Evolutionary conservation across 2,888 invertebrate genomes (phyloP), one percentile per base, ranked within the genome.

Genomic region (Platycnemis pennipes): DNA sequence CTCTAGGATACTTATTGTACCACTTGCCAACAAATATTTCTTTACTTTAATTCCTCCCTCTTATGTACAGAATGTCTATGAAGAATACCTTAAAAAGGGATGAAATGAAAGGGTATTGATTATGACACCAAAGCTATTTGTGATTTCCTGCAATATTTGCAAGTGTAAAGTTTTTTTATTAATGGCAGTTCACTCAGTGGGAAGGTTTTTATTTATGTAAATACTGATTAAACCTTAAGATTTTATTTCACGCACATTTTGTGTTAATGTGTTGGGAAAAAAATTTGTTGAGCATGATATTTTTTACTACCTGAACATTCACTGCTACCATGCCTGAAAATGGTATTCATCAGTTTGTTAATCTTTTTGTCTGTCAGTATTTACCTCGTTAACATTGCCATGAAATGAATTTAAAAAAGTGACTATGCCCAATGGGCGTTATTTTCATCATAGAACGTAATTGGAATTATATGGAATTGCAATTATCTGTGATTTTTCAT

Each of bases 301-400:
- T 77, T 77, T 77, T 77, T 63, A 63, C 26, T 77, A 37, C 77
- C 31, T 37, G 77, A 37, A 13, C 22, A 77, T 77, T 37, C 77
- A 77, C 37, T 77, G 77, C 11, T 77, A 16, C 77, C 77, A 77
- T 77, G 37, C 16, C 26, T 77, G 37, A 37, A 11, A 11, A 16
- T 77, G 37, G 77, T 77, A 77, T 22, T 77, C 16, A 77, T 77
- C 77, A 37, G 37, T 77, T 11, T 77, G 37, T 77, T 77, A 13
- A 77, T 37, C 11, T 31, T 77, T 31, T 37, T 31, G 63, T 69
- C 44, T 44, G 42, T 45, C 44, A n/a, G 63, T 63, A 63, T 91
- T 69, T 69, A 91, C 91, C 91, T 91, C 91, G 69, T 91, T 69
- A 45, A 69, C 26, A 53, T 91, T 69, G 63, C 42, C 44, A 26